phyloP scores from a whole-genome alignment of 2,113 vertebrate species.

The Neolamprologus sp. region DNA sequence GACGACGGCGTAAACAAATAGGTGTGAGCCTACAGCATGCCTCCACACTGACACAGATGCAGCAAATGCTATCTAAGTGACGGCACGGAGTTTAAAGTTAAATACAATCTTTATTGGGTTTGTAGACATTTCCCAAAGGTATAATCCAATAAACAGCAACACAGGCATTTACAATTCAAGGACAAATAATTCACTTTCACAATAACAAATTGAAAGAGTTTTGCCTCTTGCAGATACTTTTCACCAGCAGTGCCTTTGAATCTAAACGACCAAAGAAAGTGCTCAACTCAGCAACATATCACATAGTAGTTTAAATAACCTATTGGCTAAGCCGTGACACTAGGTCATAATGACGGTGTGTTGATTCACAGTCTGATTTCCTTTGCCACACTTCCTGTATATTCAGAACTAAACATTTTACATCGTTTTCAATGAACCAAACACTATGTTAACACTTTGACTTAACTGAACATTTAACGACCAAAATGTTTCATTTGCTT shows the following conservation, averaged over 20 bases:
- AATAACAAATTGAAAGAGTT: conserved; percentile 45
- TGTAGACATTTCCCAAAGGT: conserved; percentile 58
- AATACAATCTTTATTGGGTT: conserved; percentile 69
- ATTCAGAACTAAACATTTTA: not conserved
- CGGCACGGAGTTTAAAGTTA: not conserved
- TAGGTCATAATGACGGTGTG: not conserved
- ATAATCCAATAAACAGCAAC: conserved; percentile 68
- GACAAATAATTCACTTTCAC: conserved; percentile 66
- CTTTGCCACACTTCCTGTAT: not conserved
- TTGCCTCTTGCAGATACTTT: conserved; percentile 9
- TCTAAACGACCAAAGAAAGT: not conserved
- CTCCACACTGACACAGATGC: not conserved
- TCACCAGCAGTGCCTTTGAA: conserved; percentile 10
- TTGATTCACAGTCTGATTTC: conserved; percentile 34
- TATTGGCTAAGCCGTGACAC: not conserved
- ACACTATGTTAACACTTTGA: not conserved
- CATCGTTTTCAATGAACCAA: not conserved
- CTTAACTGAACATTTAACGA: conserved; percentile 2
- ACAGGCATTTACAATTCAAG: conserved; percentile 65
- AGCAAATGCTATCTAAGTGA: not conserved
- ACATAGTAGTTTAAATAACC: not conserved
- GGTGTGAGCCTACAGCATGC: not conserved
- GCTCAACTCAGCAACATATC: not conserved
- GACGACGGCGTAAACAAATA: not conserved
- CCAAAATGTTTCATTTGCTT: not conserved